A percentile compares a stretch with the other conserved stretches of the same genome.
Evolutionary conservation across 2,888 invertebrate species (phyloP).

Genomic region (Agonopterix alstromeriana): DNA sequence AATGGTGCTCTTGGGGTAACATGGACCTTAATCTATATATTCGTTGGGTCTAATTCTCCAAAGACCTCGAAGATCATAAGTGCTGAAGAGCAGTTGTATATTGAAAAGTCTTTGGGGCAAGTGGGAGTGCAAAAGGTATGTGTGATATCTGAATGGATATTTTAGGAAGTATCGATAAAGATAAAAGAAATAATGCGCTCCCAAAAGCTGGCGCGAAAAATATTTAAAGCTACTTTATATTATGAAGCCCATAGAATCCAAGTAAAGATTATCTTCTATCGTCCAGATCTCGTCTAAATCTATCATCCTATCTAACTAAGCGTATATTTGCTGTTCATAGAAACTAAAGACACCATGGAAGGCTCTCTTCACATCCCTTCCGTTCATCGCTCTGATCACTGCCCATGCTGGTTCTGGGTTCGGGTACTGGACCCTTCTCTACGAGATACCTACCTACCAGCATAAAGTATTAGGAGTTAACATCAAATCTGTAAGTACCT

Average conservation of each 20-base stretch:
- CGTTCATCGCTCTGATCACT: constrained; percentile 69
- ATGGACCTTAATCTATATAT: constrained; percentile 74
- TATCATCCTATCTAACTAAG: too few relatives aligned
- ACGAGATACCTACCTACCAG: constrained; percentile 82
- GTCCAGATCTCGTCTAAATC: too few relatives aligned
- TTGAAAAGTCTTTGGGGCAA: constrained; percentile 62
- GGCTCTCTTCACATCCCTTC: constrained; percentile 55
- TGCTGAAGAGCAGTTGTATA: constrained; percentile 77
- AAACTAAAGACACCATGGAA: constrained; percentile 73
- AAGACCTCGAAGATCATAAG: constrained; percentile 72
- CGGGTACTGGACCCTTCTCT: constrained; percentile 82
- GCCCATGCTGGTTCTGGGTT: constrained; percentile 79
- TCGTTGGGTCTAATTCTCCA: constrained; percentile 81
- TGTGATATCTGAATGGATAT: neutral
- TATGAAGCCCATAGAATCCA: neutral
- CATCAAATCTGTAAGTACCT: constrained; percentile 44
- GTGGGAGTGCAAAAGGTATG: constrained; percentile 30
- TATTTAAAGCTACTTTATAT: too few relatives aligned
- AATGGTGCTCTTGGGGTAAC: constrained; percentile 71
- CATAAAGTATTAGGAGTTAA: constrained; percentile 73
- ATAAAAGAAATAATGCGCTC: too few relatives aligned
- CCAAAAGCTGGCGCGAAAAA: too few relatives aligned
- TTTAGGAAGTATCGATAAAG: too few relatives aligned
- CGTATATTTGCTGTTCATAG: too few relatives aligned
- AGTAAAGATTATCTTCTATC: neutral